Evolutionary conservation across 1,140 invertebrate genomes (phyloP), one percentile per base, ranked within the genome.

Genomic region (Trichonephila clavipes): DNA sequence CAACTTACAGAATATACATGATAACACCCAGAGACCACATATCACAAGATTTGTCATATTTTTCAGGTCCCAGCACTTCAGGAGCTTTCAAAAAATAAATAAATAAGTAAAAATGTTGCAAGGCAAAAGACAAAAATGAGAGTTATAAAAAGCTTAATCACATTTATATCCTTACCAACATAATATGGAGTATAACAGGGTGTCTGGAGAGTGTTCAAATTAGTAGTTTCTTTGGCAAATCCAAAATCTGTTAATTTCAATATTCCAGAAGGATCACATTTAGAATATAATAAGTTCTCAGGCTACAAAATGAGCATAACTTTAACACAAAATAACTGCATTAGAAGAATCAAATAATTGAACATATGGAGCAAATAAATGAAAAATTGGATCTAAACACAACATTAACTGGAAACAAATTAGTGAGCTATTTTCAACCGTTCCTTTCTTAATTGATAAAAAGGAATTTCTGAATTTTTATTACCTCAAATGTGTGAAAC

Each of bases 151-250:
- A 58, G 18, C 2, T 3, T n/a, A 66, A 66, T 66, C 24, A 66
- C 5, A 28, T 72, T 72, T 5, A 62, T 8, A 61, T 82, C 0
- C 94, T 66, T 83, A 94, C 94, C 94, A 95, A 99, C 99, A 97
- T 99, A 99, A 95, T 99, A 99, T 5, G 99, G 99, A 18, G 99
- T 99, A 95, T 99, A 99, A 96, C 99, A 99, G 4, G 99, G 99
- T 0, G 99, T 99, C 96, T 99, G 98, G 94, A 99, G 96, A 0
- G 98, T 97, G 94, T 98, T 98, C 94, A 97, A 97, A 82, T 88
- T 88, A 93, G 97, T 96, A 0, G 98, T 98, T 96, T 99, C 98
- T 96, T 99, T 99, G n/a, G 99, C 99, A 97, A 99, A 99, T n/a
- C 99, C 99, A 96, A 99, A 99, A 96, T 99, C 99, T 64, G 99